Evolutionary conservation across 1,140 invertebrate species (phyloP).

Genomic region (Musca vetustissima): DNA sequence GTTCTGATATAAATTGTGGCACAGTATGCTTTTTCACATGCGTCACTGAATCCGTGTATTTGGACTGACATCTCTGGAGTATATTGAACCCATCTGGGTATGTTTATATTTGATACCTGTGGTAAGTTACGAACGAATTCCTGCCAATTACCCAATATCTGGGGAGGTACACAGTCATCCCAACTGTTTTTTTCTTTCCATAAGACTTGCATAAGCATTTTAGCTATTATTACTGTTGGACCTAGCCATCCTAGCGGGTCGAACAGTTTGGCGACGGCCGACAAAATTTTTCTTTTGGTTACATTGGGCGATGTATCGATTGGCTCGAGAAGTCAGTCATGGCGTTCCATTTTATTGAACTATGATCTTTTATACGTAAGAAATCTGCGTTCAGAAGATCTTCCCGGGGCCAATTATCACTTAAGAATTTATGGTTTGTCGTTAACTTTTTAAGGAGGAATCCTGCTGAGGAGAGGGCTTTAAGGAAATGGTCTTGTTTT

Average conservation of each 20-base stretch:
- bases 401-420: not conserved
- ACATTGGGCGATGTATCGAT: not conserved
- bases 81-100: not conserved
- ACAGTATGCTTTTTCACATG: not conserved
- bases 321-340: not conserved
- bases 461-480: not conserved
- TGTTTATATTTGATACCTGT: not conserved
- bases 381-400: not conserved
- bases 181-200: not conserved
- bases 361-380: no score
- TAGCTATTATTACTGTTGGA: not conserved
- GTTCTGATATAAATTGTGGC: not conserved
- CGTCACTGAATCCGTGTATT: slow-evolving; percentile 6
- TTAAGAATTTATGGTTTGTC: not conserved
- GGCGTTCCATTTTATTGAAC: slow-evolving; percentile 5
- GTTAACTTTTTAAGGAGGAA: not conserved
- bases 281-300: slow-evolving; percentile 2
- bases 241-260: not conserved
- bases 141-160: not conserved
- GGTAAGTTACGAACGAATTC: not conserved
- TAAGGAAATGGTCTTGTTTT: not conserved
- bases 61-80: not conserved
- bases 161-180: not conserved
- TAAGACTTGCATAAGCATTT: not conserved
- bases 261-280: not conserved